Evolutionary conservation across 2,797 vertebrate genomes (phyloP).

Genomic region (Protosalanx chinensis): DNA sequence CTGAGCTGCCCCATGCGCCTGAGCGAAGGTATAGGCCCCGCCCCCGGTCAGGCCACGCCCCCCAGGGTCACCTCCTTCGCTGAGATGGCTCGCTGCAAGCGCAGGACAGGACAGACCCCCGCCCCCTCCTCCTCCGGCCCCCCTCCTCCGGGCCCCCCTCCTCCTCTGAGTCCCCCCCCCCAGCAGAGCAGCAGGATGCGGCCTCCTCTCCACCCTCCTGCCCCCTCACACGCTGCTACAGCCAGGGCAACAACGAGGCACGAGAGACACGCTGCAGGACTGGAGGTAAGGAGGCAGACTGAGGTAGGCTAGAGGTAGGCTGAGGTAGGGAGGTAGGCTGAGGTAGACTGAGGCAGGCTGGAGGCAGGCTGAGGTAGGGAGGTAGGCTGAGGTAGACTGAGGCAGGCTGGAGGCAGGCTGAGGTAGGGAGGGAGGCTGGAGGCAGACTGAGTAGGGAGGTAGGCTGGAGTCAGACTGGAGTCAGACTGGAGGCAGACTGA

Average conservation of each 20-base stretch:
- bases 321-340: background rate
- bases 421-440: too few species aligned
- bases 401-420: too few species aligned
- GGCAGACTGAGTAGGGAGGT: too few species aligned
- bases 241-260: slow-evolving; percentile 65
- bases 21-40: slow-evolving; percentile 74
- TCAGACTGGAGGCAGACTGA: too few species aligned
- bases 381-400: too few species aligned
- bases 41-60: slow-evolving; percentile 59
- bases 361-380: background rate
- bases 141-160: slow-evolving; percentile 57
- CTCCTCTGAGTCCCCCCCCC: slow-evolving; percentile 86
- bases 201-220: slow-evolving; percentile 70
- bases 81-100: slow-evolving; percentile 88
- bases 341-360: background rate
- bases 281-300: slow-evolving; percentile 60
- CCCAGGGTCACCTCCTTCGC: slow-evolving; percentile 93
- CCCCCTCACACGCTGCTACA: slow-evolving; percentile 76
- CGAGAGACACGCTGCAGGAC: slow-evolving; percentile 54
- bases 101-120: slow-evolving; percentile 70
- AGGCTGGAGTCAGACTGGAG: too few species aligned
- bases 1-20: slow-evolving; percentile 92
- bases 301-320: background rate
- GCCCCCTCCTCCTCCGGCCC: slow-evolving; percentile 79
- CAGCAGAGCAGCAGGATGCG: slow-evolving; percentile 72